Evolutionary conservation across 1,140 invertebrate genomes (phyloP).

Genomic region (Trichonephila clavata): DNA sequence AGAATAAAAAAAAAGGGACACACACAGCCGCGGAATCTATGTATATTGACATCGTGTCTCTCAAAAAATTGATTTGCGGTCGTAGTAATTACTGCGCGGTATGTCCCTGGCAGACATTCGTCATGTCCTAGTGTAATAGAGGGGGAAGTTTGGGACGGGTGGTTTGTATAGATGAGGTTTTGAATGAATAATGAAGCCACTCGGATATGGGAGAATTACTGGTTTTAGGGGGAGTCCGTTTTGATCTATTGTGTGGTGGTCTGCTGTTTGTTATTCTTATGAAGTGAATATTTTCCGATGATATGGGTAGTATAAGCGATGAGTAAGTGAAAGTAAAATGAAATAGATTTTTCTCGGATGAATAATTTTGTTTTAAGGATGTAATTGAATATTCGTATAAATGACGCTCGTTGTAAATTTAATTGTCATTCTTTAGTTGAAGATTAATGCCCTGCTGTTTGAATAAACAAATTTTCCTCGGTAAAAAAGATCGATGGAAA

Average conservation of each 20-base stretch:
- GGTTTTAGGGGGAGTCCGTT: background rate
- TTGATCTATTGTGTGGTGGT: slow-evolving; percentile 20
- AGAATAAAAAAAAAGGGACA: slow-evolving; percentile 1
- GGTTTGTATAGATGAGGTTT: slow-evolving; percentile 46
- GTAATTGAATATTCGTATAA: background rate
- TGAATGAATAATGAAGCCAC: slow-evolving; percentile 43
- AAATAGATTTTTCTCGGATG: background rate
- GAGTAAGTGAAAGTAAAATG: slow-evolving; percentile 2
- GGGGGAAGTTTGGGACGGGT: slow-evolving; percentile 9
- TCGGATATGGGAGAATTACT: slow-evolving; percentile 2
- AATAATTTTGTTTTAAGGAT: background rate
- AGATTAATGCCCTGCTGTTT: too few species aligned
- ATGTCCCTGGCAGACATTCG: slow-evolving; percentile 29
- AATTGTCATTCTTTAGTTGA: too few species aligned
- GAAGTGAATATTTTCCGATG: slow-evolving; percentile 24
- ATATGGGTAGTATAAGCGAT: background rate
- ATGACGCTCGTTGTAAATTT: too few species aligned
- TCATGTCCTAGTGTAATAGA: slow-evolving; percentile 38
- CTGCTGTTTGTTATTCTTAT: background rate
- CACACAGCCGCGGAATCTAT: slow-evolving; percentile 27
- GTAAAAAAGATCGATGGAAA: too few species aligned
- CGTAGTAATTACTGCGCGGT: slow-evolving; percentile 38
- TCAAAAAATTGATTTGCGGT: slow-evolving; percentile 61
- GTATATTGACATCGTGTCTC: slow-evolving; percentile 61
- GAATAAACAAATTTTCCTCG: too few species aligned